Conservation (phyloP, 2,113 vertebrate genomes). For the Rhinolophus ferrumequinum region DNA sequence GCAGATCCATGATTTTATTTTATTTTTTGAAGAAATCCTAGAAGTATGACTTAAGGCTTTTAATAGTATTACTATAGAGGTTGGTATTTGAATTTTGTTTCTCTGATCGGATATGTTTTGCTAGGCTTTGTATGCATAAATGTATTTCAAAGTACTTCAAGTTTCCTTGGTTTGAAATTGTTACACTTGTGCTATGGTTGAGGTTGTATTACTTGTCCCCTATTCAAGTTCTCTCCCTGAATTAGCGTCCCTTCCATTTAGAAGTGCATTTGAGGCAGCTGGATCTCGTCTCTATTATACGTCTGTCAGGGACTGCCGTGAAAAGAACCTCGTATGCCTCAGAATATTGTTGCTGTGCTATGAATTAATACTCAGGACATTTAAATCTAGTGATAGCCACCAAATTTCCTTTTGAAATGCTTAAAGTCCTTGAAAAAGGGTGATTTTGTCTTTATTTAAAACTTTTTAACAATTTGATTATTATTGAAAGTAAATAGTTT, state of each 20-base stretch:
- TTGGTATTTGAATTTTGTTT: background rate
- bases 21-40: background rate
- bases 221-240: too few relatives aligned
- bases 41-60: background rate
- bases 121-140: background rate
- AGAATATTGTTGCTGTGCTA: background rate
- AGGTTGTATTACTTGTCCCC: background rate
- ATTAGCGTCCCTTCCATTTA: accelerated
- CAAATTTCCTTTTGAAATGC: background rate
- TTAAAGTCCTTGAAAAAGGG: background rate
- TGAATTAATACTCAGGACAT: background rate
- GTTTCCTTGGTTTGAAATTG: background rate
- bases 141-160: background rate
- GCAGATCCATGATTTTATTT: background rate
- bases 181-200: background rate
- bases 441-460: constrained; percentile 17
- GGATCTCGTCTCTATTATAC: accelerated
- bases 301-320: too few relatives aligned
- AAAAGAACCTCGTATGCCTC: background rate
- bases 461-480: background rate
- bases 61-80: background rate
- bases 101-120: background rate
- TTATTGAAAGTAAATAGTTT: constrained; percentile 38
- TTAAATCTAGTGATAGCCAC: background rate
- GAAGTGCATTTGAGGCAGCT: background rate